Evolutionary conservation across 2,113 vertebrate species (phyloP), one percentile per base, ranked within the genome.

Genomic region (Vulpes ferrilata): DNA sequence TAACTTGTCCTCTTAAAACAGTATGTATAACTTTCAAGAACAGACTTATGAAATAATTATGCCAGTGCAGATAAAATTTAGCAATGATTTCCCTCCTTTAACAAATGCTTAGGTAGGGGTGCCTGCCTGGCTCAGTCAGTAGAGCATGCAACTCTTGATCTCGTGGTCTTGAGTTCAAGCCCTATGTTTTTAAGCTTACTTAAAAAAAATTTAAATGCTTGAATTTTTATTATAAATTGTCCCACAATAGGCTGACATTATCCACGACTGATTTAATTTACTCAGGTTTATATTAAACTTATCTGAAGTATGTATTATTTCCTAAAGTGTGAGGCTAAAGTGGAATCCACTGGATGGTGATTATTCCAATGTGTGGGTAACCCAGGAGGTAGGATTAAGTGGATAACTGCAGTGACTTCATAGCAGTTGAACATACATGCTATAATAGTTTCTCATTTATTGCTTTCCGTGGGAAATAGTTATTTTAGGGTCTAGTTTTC

Each of bases 1-100:
- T n/a, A 88, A 25, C 8, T 88, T 65, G 11, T 74, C 22, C 35
- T 62, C 27, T 91, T 88, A 67, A 15, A 30, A 81, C 2, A 88
- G 59, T 89, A 95, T 32, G 67, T 82, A 43, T 17, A 74, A 30
- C 55, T 85, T 88, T 64, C 22, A 87, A 83, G 67, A 64, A 74
- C 3, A 93, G 65, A 76, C 55, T 90, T 85, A 90, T 35, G 7
- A 78, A 86, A 35, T 88, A 53, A 91, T 67, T 79, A 55, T 48
- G 64, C 9, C 30, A 92, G 19, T 76, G 30, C 43, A 97, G 88
- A 81, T 62, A 88, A 48, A 80, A 82, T n/a, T 79, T 78, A 81
- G 10, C 67, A 17, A 87, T 87, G 38, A 73, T 22, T 88, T 83
- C 15, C 30, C 67, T 7, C 12, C 7, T 81, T 60, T 19, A 30